phyloP scores from a whole-genome alignment of 1,140 invertebrate species.

The Brachionus sp. region DNA sequence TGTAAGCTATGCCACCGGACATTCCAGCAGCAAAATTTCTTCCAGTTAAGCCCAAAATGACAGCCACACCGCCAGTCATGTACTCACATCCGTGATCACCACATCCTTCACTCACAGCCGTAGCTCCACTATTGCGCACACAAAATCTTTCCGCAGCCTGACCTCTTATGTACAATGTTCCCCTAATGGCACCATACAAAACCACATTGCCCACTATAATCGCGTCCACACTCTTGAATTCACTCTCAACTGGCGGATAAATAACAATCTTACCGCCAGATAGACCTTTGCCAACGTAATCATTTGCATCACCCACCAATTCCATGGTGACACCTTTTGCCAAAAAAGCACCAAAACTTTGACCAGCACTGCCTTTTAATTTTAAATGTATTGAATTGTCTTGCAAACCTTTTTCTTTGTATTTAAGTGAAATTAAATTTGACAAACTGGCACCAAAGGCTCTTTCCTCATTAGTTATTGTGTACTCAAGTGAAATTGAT shows the following conservation, averaged over 20 bases:
- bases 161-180: slow-evolving; percentile 88
- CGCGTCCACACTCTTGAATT: slow-evolving; percentile 80
- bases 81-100: slow-evolving; percentile 99
- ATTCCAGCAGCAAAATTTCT: slow-evolving; percentile 98
- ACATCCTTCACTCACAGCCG: slow-evolving; percentile 84
- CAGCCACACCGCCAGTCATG: slow-evolving; percentile 89
- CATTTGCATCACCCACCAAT: slow-evolving; percentile 94
- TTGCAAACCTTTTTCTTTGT: slow-evolving; percentile 26
- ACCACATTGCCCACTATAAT: slow-evolving; percentile 98
- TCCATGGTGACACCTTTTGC: slow-evolving; percentile 81
- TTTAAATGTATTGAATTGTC: slow-evolving; percentile 77
- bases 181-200: slow-evolving; percentile 90
- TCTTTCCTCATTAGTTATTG: slow-evolving; percentile 83
- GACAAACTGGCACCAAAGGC: slow-evolving; percentile 88
- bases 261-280: slow-evolving; percentile 92
- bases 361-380: slow-evolving; percentile 88
- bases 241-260: slow-evolving; percentile 72
- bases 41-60: slow-evolving; percentile 89
- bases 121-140: slow-evolving; percentile 91
- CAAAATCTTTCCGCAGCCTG: slow-evolving; percentile 96
- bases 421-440: slow-evolving; percentile 65
- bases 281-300: slow-evolving; percentile 93
- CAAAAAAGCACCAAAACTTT: slow-evolving; percentile 98
- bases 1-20: slow-evolving; percentile 93
- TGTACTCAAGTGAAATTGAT: slow-evolving; percentile 71